phyloP scores from a whole-genome alignment of 2,797 vertebrate genomes.

The Tarsius wallacei region DNA sequence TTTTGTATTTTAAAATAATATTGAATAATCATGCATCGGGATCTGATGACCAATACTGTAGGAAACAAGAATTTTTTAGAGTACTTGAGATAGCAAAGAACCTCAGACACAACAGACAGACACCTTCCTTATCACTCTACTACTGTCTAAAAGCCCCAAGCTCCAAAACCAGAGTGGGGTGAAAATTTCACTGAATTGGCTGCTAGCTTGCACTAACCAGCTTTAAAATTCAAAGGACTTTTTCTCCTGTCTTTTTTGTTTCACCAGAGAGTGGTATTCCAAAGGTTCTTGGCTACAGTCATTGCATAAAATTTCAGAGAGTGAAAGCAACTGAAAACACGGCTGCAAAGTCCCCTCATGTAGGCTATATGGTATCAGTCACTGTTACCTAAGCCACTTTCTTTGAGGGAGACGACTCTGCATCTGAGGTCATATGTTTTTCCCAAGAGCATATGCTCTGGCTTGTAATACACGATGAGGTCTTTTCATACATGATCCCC shows the following conservation, averaged over 20 bases:
- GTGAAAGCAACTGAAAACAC: slow-evolving; percentile 32
- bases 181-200: background rate
- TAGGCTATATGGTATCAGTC: background rate
- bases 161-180: background rate
- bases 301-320: slow-evolving; percentile 40
- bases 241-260: slow-evolving; percentile 45
- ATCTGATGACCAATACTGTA: slow-evolving; percentile 59
- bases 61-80: slow-evolving; percentile 27
- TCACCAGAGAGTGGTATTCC: slow-evolving; percentile 63
- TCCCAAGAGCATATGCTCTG: slow-evolving; percentile 14
- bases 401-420: background rate
- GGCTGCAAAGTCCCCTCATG: background rate
- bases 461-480: slow-evolving; percentile 37
- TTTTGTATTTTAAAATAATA: slow-evolving; percentile 75
- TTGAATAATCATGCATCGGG: slow-evolving; percentile 35
- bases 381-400: background rate
- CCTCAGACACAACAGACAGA: background rate
- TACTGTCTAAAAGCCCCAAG: background rate
- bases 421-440: slow-evolving; percentile 39
- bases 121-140: background rate
- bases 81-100: slow-evolving; percentile 41
- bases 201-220: background rate
- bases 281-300: slow-evolving; percentile 47
- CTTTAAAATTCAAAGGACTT: slow-evolving; percentile 57
- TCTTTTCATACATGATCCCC: slow-evolving; percentile 33